phyloP scores from a whole-genome alignment of 1,140 invertebrate species.

The Ptiloglossa arizonensis region DNA sequence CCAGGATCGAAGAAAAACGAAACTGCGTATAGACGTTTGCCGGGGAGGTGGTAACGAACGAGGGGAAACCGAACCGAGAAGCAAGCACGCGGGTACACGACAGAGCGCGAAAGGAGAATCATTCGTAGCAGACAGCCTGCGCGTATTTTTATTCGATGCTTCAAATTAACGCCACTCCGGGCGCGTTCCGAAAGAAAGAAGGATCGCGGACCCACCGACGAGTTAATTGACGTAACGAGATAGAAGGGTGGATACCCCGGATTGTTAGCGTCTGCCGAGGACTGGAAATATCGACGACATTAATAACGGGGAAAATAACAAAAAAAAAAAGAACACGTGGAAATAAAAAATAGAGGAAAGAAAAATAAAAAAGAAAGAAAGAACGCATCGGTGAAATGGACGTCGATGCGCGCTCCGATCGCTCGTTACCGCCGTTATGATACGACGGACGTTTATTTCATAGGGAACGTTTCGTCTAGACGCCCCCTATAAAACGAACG shows the following conservation, averaged over 20 bases:
- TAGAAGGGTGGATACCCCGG: slow-evolving; percentile 40
- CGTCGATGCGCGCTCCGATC: background rate
- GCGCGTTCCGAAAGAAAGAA: slow-evolving; percentile 16
- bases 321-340: too few relatives aligned
- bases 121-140: background rate
- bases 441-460: slow-evolving; percentile 6
- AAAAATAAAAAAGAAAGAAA: background rate
- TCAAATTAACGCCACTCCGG: slow-evolving; percentile 47
- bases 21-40: too few relatives aligned
- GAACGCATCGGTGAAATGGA: background rate
- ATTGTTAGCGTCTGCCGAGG: slow-evolving; percentile 44
- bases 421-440: slow-evolving; percentile 7
- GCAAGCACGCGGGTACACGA: too few relatives aligned
- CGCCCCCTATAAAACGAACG: background rate
- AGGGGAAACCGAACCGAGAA: background rate
- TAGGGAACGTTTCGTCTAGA: background rate
- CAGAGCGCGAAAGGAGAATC: background rate
- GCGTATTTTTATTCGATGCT: slow-evolving; percentile 37
- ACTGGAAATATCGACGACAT: slow-evolving; percentile 32
- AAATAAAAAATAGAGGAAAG: too few relatives aligned
- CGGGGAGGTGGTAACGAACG: too few relatives aligned
- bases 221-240: slow-evolving; percentile 50
- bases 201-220: slow-evolving; percentile 10
- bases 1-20: too few relatives aligned
- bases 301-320: slow-evolving; percentile 46